These are phyloP conservation scores for Apeltes quadracus DNA, from an alignment of 2,113 vertebrate genomes.

Conservation along the genomic window DNA sequence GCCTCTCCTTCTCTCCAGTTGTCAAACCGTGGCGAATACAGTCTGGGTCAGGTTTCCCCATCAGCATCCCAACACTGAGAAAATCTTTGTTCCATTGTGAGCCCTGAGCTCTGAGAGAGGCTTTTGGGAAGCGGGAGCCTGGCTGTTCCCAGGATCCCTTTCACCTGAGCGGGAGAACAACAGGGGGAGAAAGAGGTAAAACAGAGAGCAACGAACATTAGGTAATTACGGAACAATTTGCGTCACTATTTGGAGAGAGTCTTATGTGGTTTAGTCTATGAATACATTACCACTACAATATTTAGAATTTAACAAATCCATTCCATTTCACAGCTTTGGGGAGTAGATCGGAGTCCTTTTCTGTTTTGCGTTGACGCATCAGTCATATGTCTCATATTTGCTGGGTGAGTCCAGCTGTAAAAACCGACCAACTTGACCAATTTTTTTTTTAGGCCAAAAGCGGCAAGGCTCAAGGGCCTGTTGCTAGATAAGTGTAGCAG, in stretches of 20 bases:
- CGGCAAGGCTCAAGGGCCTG: too few relatives aligned
- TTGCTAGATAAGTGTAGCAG: too few relatives aligned
- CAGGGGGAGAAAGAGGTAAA: slow-evolving; percentile 25
- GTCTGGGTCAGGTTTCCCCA: slow-evolving; percentile 70
- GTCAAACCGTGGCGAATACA: slow-evolving; percentile 60
- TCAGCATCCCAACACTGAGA: slow-evolving; percentile 72
- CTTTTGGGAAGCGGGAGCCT: slow-evolving; percentile 66
- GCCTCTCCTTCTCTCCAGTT: slow-evolving; percentile 41
- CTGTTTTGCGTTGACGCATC: neutral
- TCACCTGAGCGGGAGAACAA: slow-evolving; percentile 67
- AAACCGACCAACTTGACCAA: too few relatives aligned
- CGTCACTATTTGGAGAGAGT: neutral
- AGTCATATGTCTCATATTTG: neutral
- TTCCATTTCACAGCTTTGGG: neutral
- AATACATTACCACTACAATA: too few relatives aligned
- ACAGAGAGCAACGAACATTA: slow-evolving; percentile 28
- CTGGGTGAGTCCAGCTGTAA: neutral
- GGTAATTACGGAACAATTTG: neutral
- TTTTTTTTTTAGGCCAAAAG: too few relatives aligned
- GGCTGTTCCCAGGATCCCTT: slow-evolving; percentile 74
- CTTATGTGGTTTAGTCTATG: too few relatives aligned
- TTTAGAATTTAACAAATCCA: neutral
- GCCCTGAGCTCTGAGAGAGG: slow-evolving; percentile 59
- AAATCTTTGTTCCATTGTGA: slow-evolving; percentile 76
- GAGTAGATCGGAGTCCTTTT: neutral